Evolutionary conservation across 2,797 vertebrate genomes (phyloP).

Genomic region (Nannoperca obscura): DNA sequence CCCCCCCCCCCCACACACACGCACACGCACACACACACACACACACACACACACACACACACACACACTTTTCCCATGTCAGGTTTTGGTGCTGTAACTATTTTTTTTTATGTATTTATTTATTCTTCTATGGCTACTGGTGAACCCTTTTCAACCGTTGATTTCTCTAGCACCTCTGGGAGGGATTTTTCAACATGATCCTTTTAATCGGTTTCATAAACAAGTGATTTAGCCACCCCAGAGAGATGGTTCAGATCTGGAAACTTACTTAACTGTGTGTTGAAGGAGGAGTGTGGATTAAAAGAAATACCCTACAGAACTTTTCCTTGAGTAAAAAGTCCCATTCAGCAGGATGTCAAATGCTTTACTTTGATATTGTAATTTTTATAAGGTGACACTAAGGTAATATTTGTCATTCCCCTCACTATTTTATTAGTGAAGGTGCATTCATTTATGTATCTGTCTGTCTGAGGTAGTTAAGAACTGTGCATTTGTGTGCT

Average conservation of each 20-base stretch:
- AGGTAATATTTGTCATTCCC: constrained; percentile 9
- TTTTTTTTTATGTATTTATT: too few species aligned
- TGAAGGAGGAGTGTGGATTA: constrained; percentile 1
- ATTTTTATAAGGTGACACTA: background rate
- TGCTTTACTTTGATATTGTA: background rate
- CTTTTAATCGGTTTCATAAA: constrained; percentile 36
- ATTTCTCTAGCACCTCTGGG: constrained; percentile 22
- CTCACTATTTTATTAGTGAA: background rate
- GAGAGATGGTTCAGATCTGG: constrained; percentile 26
- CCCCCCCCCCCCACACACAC: too few species aligned
- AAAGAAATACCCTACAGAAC: constrained; percentile 3
- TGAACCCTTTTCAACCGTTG: constrained; percentile 14
- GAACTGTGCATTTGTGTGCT: background rate
- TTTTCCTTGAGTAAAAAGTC: constrained; percentile 18
- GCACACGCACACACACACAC: too few species aligned
- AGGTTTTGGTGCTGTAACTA: background rate
- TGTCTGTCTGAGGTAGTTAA: background rate
- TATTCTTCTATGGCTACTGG: too few species aligned
- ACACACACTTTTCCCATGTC: background rate
- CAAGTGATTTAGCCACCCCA: constrained; percentile 19
- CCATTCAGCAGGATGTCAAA: constrained; percentile 53
- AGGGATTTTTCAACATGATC: constrained; percentile 40
- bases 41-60: too few species aligned
- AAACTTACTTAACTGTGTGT: constrained; percentile 20
- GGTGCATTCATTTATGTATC: background rate